phyloP scores from a whole-genome alignment of 2,797 vertebrate genomes.

The Arnoldichthys spilopterus region DNA sequence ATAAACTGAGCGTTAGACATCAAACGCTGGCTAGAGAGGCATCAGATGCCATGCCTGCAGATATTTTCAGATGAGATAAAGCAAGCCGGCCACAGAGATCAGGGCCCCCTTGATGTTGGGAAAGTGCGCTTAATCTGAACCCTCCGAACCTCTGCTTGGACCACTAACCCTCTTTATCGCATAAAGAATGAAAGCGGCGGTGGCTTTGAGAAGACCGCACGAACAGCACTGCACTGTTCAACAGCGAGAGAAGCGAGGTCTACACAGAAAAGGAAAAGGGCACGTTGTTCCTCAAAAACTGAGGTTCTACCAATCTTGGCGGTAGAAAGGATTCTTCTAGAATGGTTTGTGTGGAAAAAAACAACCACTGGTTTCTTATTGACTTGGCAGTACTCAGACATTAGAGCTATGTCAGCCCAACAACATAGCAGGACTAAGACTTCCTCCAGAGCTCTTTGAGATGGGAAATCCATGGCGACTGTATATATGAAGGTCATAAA shows the following conservation, averaged over 20 bases:
- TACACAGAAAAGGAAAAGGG: background rate
- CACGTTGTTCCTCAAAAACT: background rate
- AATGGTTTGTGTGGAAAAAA: background rate
- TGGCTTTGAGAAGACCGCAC: constrained; percentile 35
- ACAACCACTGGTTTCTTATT: background rate
- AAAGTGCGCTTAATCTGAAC: constrained; percentile 61
- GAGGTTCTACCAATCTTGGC: background rate
- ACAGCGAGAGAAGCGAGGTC: background rate
- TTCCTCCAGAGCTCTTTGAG: background rate
- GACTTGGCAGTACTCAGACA: background rate
- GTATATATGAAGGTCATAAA: background rate
- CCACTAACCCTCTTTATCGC: constrained; percentile 60
- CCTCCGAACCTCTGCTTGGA: constrained; percentile 45
- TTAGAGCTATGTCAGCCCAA: background rate
- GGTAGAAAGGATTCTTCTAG: background rate
- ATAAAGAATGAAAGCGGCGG: constrained; percentile 55
- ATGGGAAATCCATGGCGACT: background rate
- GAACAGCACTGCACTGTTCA: too few relatives aligned
- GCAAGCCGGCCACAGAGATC: constrained; percentile 34
- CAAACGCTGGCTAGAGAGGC: constrained; percentile 48
- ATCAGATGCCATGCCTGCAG: constrained; percentile 60
- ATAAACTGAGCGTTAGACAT: constrained; percentile 47
- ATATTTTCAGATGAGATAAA: constrained; percentile 61
- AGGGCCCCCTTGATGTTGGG: constrained; percentile 53
- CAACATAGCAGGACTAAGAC: background rate